A percentile compares a stretch with the other conserved stretches of the same genome.
These are phyloP conservation scores for Tetragnatha montana DNA, from an alignment of 2,888 invertebrate species.

Conservation along the genomic window DNA sequence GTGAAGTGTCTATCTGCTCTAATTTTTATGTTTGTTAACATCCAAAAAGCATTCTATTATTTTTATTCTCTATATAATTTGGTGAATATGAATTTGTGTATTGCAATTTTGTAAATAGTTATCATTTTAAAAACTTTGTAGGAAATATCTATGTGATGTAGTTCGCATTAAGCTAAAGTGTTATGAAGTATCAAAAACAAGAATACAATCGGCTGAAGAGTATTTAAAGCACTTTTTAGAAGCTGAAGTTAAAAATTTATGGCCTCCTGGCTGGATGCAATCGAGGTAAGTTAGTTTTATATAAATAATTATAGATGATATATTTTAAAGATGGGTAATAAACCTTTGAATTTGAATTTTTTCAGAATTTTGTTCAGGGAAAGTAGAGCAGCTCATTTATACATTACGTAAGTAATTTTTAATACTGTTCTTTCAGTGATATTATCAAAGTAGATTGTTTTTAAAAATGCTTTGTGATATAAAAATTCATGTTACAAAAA, in stretches of 20 bases:
- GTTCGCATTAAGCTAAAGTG: slow-evolving; percentile 77
- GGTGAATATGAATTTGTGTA: no score
- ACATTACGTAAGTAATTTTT: slow-evolving; percentile 65
- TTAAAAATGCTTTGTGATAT: neutral
- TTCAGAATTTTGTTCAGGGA: slow-evolving; percentile 63
- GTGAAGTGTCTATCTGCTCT: no score
- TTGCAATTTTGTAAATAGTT: neutral
- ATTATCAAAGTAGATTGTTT: neutral
- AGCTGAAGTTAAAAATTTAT: slow-evolving; percentile 79
- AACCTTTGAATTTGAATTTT: neutral
- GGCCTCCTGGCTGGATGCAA: slow-evolving; percentile 77
- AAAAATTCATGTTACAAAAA: no score
- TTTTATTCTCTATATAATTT: no score
- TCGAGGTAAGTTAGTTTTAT: slow-evolving; percentile 51
- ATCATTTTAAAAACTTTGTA: slow-evolving; percentile 59
- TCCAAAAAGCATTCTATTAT: no score
- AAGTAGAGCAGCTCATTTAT: slow-evolving; percentile 65
- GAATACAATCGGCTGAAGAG: slow-evolving; percentile 78
- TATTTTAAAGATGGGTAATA: neutral
- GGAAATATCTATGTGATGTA: slow-evolving; percentile 76
- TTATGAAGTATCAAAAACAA: slow-evolving; percentile 78
- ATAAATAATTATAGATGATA: neutral
- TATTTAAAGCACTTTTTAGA: slow-evolving; percentile 80
- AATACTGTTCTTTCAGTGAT: neutral
- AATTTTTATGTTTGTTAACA: no score